Evolutionary conservation across 1,140 invertebrate species (phyloP).

Genomic region (Chymomyza costata): DNA sequence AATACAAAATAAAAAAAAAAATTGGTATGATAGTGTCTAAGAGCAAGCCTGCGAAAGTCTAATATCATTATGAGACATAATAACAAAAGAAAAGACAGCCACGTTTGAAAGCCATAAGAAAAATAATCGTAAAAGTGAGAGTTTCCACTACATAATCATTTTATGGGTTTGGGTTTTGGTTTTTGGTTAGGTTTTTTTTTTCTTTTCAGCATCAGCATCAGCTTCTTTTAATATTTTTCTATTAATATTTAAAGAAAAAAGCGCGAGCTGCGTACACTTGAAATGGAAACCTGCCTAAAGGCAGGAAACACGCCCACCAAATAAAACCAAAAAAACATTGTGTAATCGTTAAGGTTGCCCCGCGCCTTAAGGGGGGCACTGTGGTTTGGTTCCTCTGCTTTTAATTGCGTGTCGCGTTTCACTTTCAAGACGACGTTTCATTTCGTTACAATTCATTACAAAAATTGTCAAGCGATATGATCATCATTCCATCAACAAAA

Average conservation of each 20-base stretch:
- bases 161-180: constrained; percentile 34
- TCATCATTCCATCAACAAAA: constrained; percentile 19
- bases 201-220: constrained; percentile 21
- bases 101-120: constrained; percentile 63
- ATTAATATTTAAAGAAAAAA: no score
- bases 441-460: constrained; percentile 48
- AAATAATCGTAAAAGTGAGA: constrained; percentile 73
- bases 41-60: constrained; percentile 47
- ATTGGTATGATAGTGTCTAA: no score
- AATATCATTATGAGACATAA: constrained; percentile 61
- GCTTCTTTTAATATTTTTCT: constrained; percentile 15
- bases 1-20: no score
- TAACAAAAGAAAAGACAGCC: constrained; percentile 35
- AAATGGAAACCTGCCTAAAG: no score
- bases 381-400: constrained; percentile 26
- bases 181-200: constrained; percentile 34
- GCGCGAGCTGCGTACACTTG: no score
- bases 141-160: constrained; percentile 66
- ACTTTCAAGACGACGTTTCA: constrained; percentile 69
- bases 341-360: constrained; percentile 39
- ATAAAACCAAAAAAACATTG: no score
- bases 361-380: constrained; percentile 9
- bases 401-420: constrained; percentile 69
- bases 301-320: neutral
- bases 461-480: constrained; percentile 66